A percentile compares a stretch with the other conserved stretches of the same genome.
Evolutionary conservation across 2,113 vertebrate genomes (phyloP).

Genomic region (Scytalopus superciliaris): DNA sequence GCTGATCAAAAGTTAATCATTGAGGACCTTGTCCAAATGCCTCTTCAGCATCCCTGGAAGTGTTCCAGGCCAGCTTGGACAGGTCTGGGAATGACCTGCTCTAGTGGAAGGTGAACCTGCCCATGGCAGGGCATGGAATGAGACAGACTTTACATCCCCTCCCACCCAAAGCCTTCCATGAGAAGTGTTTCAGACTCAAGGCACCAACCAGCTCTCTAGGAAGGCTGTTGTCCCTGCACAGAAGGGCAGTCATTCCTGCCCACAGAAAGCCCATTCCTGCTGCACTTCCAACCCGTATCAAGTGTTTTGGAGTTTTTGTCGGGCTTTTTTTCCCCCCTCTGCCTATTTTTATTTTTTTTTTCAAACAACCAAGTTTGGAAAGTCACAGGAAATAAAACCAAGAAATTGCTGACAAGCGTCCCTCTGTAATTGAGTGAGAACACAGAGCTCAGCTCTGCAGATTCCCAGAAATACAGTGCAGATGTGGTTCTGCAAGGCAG

Average conservation of each 20-base stretch:
- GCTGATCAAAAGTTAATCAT: not conserved
- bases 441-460: not conserved
- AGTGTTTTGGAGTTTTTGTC: not conserved
- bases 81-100: too few species aligned
- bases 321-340: rapidly evolving
- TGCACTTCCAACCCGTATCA: not conserved
- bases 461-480: conserved; percentile 41
- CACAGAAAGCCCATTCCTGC: not conserved
- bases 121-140: not conserved
- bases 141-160: not conserved
- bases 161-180: not conserved
- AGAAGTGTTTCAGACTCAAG: not conserved
- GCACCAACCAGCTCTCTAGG: not conserved
- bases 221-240: not conserved
- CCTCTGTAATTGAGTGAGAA: conserved; percentile 37
- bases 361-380: not conserved
- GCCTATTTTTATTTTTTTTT: not conserved
- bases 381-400: not conserved
- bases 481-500: not conserved
- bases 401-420: conserved; percentile 48
- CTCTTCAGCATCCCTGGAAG: not conserved
- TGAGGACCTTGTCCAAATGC: not conserved
- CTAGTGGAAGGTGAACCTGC: too few species aligned
- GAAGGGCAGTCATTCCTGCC: not conserved
- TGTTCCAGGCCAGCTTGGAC: not conserved